Evolutionary conservation across 2,888 invertebrate species (phyloP).

Genomic region (Sicus ferrugineus): DNA sequence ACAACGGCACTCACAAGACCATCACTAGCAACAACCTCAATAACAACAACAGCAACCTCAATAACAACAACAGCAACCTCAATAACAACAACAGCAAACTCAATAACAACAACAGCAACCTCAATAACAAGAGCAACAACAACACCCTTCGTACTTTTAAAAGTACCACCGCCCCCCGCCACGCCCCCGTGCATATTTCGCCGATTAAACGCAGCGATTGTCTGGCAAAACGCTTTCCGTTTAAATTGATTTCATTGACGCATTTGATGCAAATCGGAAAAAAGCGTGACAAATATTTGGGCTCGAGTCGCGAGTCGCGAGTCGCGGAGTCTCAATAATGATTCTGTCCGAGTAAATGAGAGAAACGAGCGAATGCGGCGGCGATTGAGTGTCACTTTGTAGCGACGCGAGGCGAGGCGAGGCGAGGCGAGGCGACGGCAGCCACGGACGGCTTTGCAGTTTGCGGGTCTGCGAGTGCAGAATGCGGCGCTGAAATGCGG

Average conservation of each 20-base stretch:
- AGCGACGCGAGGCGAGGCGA: too few species aligned
- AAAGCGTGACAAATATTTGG: conserved; percentile 11
- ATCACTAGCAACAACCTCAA: not conserved
- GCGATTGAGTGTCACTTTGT: too few species aligned
- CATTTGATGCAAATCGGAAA: not conserved
- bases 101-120: not conserved
- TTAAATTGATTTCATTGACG: conserved; percentile 8
- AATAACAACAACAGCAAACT: not conserved
- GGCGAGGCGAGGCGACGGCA: too few species aligned
- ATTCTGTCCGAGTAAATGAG: not conserved
- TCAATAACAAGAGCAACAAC: too few species aligned
- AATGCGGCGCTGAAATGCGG: too few species aligned
- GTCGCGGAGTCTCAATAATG: not conserved
- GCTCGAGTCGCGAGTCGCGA: not conserved
- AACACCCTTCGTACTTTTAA: too few species aligned
- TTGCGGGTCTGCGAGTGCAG: too few species aligned
- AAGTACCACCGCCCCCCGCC: too few species aligned
- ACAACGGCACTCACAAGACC: not conserved
- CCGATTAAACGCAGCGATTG: conserved; percentile 3
- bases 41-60: not conserved
- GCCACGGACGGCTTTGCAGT: too few species aligned
- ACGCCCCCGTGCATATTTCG: not conserved
- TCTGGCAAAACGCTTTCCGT: not conserved
- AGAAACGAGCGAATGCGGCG: not conserved
- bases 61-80: not conserved